Evolutionary conservation across 2,888 invertebrate species (phyloP).

Genomic region (Ethmia dodecea): DNA sequence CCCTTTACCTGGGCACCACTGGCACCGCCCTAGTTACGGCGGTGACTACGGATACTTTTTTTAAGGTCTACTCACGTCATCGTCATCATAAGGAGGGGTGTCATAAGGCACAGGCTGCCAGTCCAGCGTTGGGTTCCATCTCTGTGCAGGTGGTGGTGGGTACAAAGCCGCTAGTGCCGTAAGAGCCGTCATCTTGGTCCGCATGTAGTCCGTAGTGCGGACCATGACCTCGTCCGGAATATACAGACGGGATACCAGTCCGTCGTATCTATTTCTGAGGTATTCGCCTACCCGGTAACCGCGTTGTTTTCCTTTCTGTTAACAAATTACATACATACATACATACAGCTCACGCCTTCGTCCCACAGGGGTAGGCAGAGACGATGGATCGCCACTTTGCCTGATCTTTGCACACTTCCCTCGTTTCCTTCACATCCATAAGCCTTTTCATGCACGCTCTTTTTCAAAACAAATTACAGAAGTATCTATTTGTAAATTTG

Average conservation of each 20-base stretch:
- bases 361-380: too few species aligned
- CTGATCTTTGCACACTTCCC: too few species aligned
- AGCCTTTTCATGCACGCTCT: too few species aligned
- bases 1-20: too few species aligned
- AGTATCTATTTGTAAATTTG: too few species aligned
- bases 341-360: too few species aligned
- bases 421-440: too few species aligned
- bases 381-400: too few species aligned
- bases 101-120: slow-evolving; percentile 84
- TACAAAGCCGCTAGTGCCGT: slow-evolving; percentile 83
- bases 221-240: slow-evolving; percentile 64
- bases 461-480: too few species aligned
- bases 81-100: slow-evolving; percentile 43
- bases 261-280: slow-evolving; percentile 60
- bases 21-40: too few species aligned
- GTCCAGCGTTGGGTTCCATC: slow-evolving; percentile 73
- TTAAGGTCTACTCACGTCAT: slow-evolving; percentile 58
- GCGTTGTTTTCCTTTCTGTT: slow-evolving; percentile 73
- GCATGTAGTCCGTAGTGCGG: slow-evolving; percentile 82
- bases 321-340: too few species aligned
- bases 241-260: slow-evolving; percentile 62
- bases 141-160: slow-evolving; percentile 75
- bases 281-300: slow-evolving; percentile 66
- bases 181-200: slow-evolving; percentile 86
- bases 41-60: too few species aligned